Evolutionary conservation across 2,888 invertebrate species (phyloP).

Genomic region (Anthrax anthrax): DNA sequence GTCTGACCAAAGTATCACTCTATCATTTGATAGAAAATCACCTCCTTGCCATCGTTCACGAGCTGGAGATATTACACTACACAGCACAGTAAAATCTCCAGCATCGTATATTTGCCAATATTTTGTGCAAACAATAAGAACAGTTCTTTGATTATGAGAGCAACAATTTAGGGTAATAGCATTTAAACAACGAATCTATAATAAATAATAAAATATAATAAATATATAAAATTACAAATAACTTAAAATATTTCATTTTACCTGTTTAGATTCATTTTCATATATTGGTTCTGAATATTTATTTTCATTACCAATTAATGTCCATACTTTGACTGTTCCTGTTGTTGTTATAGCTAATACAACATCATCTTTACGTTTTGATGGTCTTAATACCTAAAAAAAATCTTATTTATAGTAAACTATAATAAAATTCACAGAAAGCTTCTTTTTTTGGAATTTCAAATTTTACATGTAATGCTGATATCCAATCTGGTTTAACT

Average conservation of each 20-base stretch:
- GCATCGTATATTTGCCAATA: constrained; percentile 88
- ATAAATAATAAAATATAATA: not conserved
- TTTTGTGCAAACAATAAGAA: constrained; percentile 90
- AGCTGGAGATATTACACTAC: constrained; percentile 77
- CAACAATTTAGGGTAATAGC: constrained; percentile 89
- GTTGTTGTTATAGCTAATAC: constrained; percentile 90
- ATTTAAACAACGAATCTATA: constrained; percentile 70
- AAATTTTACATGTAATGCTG: constrained; percentile 68
- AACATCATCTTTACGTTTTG: constrained; percentile 82
- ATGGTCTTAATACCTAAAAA: constrained; percentile 48
- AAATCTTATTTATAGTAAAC: constrained; percentile 2
- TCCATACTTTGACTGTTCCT: constrained; percentile 96
- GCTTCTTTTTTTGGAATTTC: not conserved
- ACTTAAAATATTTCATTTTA: not conserved
- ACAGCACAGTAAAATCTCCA: constrained; percentile 89
- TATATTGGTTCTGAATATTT: constrained; percentile 78
- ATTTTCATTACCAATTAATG: constrained; percentile 74
- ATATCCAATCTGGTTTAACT: constrained; percentile 97
- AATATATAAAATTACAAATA: not conserved
- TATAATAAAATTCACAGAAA: not conserved
- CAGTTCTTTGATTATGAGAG: constrained; percentile 88
- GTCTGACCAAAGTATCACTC: constrained; percentile 89
- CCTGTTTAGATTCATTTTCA: constrained; percentile 93
- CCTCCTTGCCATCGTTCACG: constrained; percentile 93
- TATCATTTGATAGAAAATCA: constrained; percentile 81